These are phyloP conservation scores for Drosophila tsacasi DNA, from an alignment of 1,140 invertebrate genomes.

Conservation along the genomic window DNA sequence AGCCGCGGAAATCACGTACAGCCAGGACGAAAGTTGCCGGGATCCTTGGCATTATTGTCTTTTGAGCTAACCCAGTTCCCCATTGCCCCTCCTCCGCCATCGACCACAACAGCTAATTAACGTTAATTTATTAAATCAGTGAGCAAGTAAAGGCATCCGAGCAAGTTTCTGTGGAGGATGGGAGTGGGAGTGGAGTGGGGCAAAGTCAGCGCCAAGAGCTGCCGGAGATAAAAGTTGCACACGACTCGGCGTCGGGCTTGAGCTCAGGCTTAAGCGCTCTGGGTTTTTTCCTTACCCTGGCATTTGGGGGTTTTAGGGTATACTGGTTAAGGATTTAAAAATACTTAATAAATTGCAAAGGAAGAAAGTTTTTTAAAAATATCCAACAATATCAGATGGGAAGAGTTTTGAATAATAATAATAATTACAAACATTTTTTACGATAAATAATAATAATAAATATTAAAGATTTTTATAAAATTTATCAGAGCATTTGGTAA, in stretches of 20 bases:
- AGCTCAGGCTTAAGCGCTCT: slow-evolving; percentile 50
- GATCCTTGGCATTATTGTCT: slow-evolving; percentile 80
- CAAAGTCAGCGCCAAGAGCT: slow-evolving; percentile 42
- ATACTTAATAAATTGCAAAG: accelerated
- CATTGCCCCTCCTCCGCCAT: slow-evolving; percentile 6
- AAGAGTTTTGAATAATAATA: no score
- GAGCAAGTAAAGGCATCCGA: slow-evolving; percentile 79
- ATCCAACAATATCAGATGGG: not conserved
- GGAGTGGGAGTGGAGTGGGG: not conserved
- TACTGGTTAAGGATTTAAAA: not conserved
- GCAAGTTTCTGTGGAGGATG: slow-evolving; percentile 21
- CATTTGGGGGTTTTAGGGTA: not conserved
- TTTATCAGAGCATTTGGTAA: no score
- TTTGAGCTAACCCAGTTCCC: slow-evolving; percentile 74
- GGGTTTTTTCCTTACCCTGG: slow-evolving; percentile 30
- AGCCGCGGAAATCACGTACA: slow-evolving; percentile 74
- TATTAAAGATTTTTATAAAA: not conserved
- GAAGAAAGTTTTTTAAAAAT: not conserved
- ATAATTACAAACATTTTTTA: not conserved
- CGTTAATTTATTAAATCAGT: slow-evolving; percentile 85
- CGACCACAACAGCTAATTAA: slow-evolving; percentile 84
- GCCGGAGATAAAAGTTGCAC: slow-evolving; percentile 77
- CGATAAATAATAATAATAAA: not conserved
- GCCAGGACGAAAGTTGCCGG: slow-evolving; percentile 65
- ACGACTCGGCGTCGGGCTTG: slow-evolving; percentile 51